A percentile compares a stretch with the other conserved stretches of the same genome.
Evolutionary conservation across 2,113 vertebrate species (phyloP).

Genomic region (Lethenteron reissneri): DNA sequence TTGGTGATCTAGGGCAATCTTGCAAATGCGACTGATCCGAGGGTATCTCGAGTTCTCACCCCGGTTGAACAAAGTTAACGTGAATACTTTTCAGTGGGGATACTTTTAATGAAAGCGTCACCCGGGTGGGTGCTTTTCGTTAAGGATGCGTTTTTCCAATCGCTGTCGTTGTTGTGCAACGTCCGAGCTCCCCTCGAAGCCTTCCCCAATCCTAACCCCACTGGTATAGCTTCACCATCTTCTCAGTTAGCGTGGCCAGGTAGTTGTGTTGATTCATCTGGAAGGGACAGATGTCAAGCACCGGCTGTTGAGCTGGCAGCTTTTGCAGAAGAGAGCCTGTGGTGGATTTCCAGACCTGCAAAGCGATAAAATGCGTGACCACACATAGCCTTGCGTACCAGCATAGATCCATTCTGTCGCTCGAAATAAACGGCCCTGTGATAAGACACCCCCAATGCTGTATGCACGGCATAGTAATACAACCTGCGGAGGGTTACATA

Average conservation of each 20-base stretch:
- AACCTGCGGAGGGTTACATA: no score
- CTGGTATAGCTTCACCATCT: slow-evolving; percentile 55
- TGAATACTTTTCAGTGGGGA: no score
- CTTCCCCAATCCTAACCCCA: slow-evolving; percentile 32
- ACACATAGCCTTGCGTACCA: slow-evolving; percentile 9
- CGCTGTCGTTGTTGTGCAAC: no score
- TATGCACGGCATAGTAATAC: no score
- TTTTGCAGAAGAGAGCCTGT: slow-evolving; percentile 54
- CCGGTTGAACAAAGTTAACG: no score
- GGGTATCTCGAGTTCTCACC: no score
- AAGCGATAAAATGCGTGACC: slow-evolving; percentile 10
- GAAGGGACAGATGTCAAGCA: slow-evolving; percentile 63
- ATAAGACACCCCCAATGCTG: neutral
- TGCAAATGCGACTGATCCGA: no score
- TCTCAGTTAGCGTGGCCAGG: slow-evolving; percentile 68
- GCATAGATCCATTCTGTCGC: neutral
- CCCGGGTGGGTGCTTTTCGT: no score
- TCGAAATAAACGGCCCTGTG: neutral
- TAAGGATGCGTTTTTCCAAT: no score
- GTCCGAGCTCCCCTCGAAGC: no score
- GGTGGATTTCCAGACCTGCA: slow-evolving; percentile 64
- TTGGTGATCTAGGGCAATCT: no score
- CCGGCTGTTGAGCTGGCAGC: slow-evolving; percentile 47
- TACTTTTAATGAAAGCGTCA: no score
- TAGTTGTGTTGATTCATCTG: slow-evolving; percentile 40